Evolutionary conservation across 92 coral and sea anemone species (phyloP), one percentile per base, ranked within the genome.

Genomic region (Bergia sp.): DNA sequence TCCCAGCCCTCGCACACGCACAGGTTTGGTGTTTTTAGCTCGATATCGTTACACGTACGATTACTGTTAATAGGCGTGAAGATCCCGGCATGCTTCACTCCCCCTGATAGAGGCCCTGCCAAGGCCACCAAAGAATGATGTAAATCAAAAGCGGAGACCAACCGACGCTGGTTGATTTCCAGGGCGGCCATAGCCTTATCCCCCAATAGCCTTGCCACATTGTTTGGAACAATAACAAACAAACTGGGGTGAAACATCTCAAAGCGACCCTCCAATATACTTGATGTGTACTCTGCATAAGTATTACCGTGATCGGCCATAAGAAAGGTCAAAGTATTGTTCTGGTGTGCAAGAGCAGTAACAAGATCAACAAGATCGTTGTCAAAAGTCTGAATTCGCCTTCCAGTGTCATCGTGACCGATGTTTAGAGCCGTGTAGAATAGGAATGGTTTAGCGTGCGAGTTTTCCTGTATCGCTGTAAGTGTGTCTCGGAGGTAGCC

Each of bases 1-100:
- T 94, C 95, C 98, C 98, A 96, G 5, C 98, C 98, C 57, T 96
- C 92, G 73, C 98, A 96, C 39, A 96, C 96, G 79, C 98, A 96
- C 23, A 93, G 55, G 71, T 93, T 94, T 5, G 98, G 96, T 37
- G 92, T 89, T 40, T 91, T 90, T n/a, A 96, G 87, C 76, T 95
- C 93, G 39, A 96, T 86, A 79, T 92, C 92, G 73, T 88, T 57
- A 73, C 98, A 96, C 40, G 96, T 93, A 43, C 98, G 91, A 37
- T 85, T 81, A 12, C 64, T 66, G 5, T 92, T 37, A 12, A 96
- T 91, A 23, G 89, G 94, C 20, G 92, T 72, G 75, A 96, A 94
- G 53, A 96, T 37, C 76, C 98, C 98, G 37, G 65, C 89, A 3
- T 90, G 90, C 64, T 71, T 91, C 79, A 95, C 92, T 89, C 89